Base-by-base conservation (phyloP, 1,140 invertebrate species). In the Mamestra configurata region DNA sequence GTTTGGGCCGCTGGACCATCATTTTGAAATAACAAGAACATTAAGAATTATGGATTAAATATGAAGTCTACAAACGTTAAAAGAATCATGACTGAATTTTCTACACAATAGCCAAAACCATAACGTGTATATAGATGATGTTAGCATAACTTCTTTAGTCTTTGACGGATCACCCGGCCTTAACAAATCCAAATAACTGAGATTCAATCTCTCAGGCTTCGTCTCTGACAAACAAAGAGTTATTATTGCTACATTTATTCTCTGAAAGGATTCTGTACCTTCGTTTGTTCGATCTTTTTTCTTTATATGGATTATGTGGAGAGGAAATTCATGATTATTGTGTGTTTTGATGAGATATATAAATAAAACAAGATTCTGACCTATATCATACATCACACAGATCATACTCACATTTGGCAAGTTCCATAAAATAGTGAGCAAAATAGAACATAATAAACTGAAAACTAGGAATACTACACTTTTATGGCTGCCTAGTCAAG, bases 201-300 rank as follows among this genome's bases (percentile, higher is more conserved):
- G 71, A 75, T 75, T 75, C 71, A 75, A 75, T 75, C 51, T 31
- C 43, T 46, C 66, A 49, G 37, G 1, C 15, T 71, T 46, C 68
- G 68, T 53, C 37, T 72, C 24, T 6, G 46, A 18, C 37, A 59
- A 73, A 75, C 71, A 59, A 75, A 59, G 53, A 40, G 18, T 43
- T 75, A 59, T 75, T 75, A 75, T 75, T 55, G 71, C 71, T 75
- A 75, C 35, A 59, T 57, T 75, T 75, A 59, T 59, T 75, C 61
- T 40, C 18, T 40, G 61, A 66, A 66, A 20, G 61, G 35, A 40
- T 22, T 59, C 13, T 31, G 24, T n/a, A 15, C 35, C 40, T 40
- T 37, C 61, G 10, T 35, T 66, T 20, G 35, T 20, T 10, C 61
- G 7, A 66, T 66, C 4, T 66, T 40, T 66, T 18, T 66, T 31